These are phyloP conservation scores for Tineola bisselliella DNA, from an alignment of 2,888 invertebrate species.

Conservation along the genomic window DNA sequence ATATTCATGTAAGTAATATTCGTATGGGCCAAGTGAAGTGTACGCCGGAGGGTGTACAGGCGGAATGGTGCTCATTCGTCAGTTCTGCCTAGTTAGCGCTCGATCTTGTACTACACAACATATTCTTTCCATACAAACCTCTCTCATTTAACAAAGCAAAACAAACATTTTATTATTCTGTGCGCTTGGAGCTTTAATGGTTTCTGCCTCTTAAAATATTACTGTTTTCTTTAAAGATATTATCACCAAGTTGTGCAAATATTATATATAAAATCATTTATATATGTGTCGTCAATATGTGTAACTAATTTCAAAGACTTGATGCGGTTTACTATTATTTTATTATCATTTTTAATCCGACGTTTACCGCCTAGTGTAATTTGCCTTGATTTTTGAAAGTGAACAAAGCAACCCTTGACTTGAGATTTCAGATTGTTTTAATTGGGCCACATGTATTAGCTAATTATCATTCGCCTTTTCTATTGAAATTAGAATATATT, in stretches of 20 bases:
- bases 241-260: not conserved
- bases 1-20: conserved; percentile 11
- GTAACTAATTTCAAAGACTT: too few species aligned
- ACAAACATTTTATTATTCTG: conserved; percentile 22
- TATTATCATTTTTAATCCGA: too few species aligned
- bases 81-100: conserved; percentile 27
- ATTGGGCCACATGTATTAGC: too few species aligned
- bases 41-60: conserved; percentile 23
- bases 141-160: conserved; percentile 22
- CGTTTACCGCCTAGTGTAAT: too few species aligned
- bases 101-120: conserved; percentile 18
- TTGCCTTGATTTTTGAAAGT: too few species aligned
- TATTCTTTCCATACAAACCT: conserved; percentile 17
- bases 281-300: too few species aligned
- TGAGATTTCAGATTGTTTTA: too few species aligned
- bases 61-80: conserved; percentile 31
- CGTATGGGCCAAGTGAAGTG: conserved; percentile 7
- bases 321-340: too few species aligned
- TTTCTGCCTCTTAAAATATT: conserved; percentile 2
- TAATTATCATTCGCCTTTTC: too few species aligned
- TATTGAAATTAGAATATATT: too few species aligned
- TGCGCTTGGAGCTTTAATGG: conserved; percentile 1
- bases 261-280: not conserved
- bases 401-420: too few species aligned
- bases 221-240: conserved; percentile 4